Percentiles rank a stretch among this genome's conserved stretches.
Conservation (phyloP, 2,888 invertebrate genomes). For the Eueremaeus valkanovi region DNA sequence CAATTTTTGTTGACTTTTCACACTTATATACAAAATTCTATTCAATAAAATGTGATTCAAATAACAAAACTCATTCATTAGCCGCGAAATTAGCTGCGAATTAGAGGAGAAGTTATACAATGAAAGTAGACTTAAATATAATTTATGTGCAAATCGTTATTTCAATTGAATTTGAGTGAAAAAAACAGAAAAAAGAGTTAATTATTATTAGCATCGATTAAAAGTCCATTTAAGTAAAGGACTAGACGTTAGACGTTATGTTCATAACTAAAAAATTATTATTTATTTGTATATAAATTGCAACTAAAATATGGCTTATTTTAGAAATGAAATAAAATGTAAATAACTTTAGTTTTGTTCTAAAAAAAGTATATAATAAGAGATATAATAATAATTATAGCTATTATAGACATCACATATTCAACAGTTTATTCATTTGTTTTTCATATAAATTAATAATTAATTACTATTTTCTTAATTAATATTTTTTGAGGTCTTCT, state of each 20-base stretch:
- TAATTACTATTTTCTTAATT: neutral
- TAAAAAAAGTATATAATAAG: neutral
- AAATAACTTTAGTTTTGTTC: neutral
- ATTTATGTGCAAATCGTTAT: neutral
- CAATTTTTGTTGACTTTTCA: neutral
- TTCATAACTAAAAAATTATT: neutral
- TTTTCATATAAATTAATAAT: neutral
- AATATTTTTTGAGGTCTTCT: neutral
- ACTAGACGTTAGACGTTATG: neutral
- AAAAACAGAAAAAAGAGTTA: too few relatives aligned
- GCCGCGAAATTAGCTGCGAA: too few relatives aligned
- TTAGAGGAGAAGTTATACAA: neutral
- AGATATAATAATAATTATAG: neutral
- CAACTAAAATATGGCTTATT: neutral
- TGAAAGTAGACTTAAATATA: neutral
- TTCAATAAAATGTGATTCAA: neutral
- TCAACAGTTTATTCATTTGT: neutral
- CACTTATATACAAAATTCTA: neutral
- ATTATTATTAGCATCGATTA: neutral
- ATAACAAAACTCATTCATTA: neutral
- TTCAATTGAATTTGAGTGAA: neutral
- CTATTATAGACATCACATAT: slow-evolving; percentile 14
- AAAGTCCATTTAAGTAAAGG: neutral
- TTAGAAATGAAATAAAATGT: neutral
- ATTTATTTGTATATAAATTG: neutral